Conservation (phyloP, 2,888 invertebrate species). For the Acronicta alni region DNA sequence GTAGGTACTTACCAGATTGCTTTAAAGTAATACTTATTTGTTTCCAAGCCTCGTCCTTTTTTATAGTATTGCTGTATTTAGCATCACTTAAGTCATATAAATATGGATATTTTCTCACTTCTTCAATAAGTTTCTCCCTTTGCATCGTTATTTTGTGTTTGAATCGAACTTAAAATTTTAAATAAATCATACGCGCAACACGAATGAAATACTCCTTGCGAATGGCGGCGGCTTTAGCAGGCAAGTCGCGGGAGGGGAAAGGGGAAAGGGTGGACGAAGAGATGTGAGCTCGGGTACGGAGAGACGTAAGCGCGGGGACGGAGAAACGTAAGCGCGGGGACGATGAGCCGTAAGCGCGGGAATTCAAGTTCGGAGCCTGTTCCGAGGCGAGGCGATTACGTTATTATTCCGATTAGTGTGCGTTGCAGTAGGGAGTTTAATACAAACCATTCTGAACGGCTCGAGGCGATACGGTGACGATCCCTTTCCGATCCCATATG, state of each 20-base stretch:
- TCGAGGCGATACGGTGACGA: conserved; percentile 34
- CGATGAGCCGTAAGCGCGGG: conserved; percentile 35
- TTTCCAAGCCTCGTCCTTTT: conserved; percentile 48
- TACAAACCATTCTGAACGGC: conserved; percentile 40
- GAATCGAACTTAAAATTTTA: conserved; percentile 38
- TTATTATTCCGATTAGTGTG: conserved; percentile 16
- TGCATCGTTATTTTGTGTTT: conserved; percentile 44
- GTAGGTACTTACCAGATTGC: conserved; percentile 38
- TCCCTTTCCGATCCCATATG: conserved; percentile 1
- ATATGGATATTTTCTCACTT: conserved; percentile 54
- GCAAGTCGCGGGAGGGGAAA: conserved; percentile 35
- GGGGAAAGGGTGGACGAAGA: conserved; percentile 28
- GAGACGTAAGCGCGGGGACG: conserved; percentile 31
- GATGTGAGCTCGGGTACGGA: conserved; percentile 27
- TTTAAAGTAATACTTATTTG: conserved; percentile 46
- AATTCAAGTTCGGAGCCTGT: conserved; percentile 30
- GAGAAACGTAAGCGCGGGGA: conserved; percentile 25
- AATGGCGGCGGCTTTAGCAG: conserved; percentile 33
- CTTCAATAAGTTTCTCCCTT: conserved; percentile 44
- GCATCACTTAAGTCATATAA: conserved; percentile 37
- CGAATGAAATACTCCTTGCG: conserved; percentile 32
- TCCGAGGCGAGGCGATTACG: conserved; percentile 35
- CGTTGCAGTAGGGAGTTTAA: conserved; percentile 39
- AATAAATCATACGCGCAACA: conserved; percentile 40
- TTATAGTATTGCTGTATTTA: conserved; percentile 40